Conservation (phyloP, 1,140 invertebrate genomes). For the Phenacoccus solenopsis region DNA sequence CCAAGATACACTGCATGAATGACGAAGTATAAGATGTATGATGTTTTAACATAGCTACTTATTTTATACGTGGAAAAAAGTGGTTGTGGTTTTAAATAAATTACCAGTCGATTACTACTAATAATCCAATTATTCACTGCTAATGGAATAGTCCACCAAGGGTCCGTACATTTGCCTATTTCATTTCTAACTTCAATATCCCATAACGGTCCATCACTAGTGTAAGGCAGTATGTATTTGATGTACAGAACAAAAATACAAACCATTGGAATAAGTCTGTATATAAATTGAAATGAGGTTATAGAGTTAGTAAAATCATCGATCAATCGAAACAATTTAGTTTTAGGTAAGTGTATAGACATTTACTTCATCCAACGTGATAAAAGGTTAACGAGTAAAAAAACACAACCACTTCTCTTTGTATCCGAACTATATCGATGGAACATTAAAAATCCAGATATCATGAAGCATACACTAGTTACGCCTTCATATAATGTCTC, state of each 20-base stretch:
- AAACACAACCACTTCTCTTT: not conserved
- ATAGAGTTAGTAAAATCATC: too few species aligned
- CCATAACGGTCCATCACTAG: slow-evolving; percentile 54
- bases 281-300: slow-evolving; percentile 26
- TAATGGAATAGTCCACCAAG: slow-evolving; percentile 74
- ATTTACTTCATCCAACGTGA: not conserved
- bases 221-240: slow-evolving; percentile 48
- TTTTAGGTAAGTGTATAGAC: too few species aligned
- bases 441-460: not conserved
- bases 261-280: slow-evolving; percentile 56
- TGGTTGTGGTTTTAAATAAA: too few species aligned
- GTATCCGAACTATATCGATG: not conserved
- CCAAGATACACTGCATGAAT: slow-evolving; percentile 64
- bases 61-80: too few species aligned
- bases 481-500: not conserved
- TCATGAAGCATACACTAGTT: not conserved
- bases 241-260: slow-evolving; percentile 51
- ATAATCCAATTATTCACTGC: slow-evolving; percentile 76
- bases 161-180: slow-evolving; percentile 47
- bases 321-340: too few species aligned
- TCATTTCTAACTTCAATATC: slow-evolving; percentile 41
- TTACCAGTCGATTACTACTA: slow-evolving; percentile 47
- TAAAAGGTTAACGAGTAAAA: not conserved
- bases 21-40: too few species aligned
- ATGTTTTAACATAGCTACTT: too few species aligned